Evolutionary conservation across 1,140 invertebrate genomes (phyloP).

Genomic region (roundworm (Caenorhabditis elegans)): WBcel235 BX284605.5:15735001-15735500

Average conservation of each 20-base stretch:
- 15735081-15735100: no score
- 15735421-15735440: background rate
- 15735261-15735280: background rate
- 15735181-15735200: background rate
- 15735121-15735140: no score
- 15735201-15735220: background rate
- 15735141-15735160: no score
- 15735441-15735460: background rate
- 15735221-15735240: background rate
- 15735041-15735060: no score
- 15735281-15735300: background rate
- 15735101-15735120: no score
- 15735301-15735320: background rate
- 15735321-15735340: background rate
- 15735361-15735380: background rate
- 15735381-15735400: background rate
- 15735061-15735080: no score
- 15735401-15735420: no score
- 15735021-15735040: no score
- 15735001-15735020: no score
- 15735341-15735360: background rate
- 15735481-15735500: background rate
- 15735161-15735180: constrained; percentile 2
- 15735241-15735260: background rate
- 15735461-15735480: background rate